A percentile compares a stretch with the other conserved stretches of the same genome.
Conservation (phyloP, 2,797 vertebrate species). For the Vireo griseus region DNA sequence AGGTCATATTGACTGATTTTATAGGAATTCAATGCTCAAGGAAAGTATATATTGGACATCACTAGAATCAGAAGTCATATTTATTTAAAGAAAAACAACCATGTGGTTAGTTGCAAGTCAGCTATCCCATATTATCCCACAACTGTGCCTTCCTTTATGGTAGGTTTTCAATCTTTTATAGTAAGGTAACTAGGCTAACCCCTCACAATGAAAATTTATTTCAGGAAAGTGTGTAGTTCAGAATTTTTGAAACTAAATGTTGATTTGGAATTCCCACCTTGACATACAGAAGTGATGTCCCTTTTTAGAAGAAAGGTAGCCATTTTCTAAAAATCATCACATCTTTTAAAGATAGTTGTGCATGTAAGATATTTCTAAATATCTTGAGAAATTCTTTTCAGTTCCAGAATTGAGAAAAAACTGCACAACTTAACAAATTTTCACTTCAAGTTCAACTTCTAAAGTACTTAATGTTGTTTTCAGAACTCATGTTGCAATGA, state of each 20-base stretch:
- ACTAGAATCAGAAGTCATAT: background rate
- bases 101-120: background rate
- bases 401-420: background rate
- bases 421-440: background rate
- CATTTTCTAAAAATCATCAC: background rate
- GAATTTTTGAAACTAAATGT: background rate
- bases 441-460: background rate
- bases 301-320: background rate
- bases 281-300: background rate
- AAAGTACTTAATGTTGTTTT: background rate
- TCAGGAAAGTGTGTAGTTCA: background rate
- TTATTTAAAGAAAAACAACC: constrained; percentile 9
- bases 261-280: background rate
- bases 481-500: background rate
- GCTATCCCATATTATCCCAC: background rate
- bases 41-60: background rate
- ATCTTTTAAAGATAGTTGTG: background rate
- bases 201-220: background rate
- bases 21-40: background rate
- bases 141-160: background rate
- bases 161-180: background rate
- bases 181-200: background rate
- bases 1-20: background rate
- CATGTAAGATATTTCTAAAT: background rate
- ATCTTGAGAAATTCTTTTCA: background rate